Percentiles rank a stretch among this genome's conserved stretches.
Conservation (phyloP, 1,140 invertebrate genomes). For the Drosophila busckii region DNA sequence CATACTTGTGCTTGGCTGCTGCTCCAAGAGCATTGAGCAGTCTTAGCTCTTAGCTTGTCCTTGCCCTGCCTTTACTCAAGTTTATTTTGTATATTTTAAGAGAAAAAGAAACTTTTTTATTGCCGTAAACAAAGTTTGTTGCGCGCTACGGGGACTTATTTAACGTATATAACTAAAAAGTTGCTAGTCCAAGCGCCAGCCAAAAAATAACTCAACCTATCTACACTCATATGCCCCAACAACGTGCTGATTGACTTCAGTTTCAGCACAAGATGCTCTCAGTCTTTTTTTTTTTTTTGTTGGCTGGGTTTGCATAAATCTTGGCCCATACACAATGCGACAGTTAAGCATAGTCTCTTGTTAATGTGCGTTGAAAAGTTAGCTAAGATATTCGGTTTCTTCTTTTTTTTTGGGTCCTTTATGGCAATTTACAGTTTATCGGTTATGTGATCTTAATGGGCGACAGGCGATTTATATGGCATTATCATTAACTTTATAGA, state of each 20-base stretch:
- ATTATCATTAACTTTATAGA: slow-evolving; percentile 59
- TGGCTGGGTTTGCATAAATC: slow-evolving; percentile 27
- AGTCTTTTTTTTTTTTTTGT: not conserved
- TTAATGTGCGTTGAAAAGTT: slow-evolving; percentile 61
- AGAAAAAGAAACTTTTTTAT: slow-evolving; percentile 72
- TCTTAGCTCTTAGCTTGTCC: slow-evolving; percentile 2
- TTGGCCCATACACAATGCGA: slow-evolving; percentile 44
- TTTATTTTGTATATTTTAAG: slow-evolving; percentile 77
- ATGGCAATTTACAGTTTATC: slow-evolving; percentile 70
- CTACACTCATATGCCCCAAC: slow-evolving; percentile 34
- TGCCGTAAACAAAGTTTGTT: slow-evolving; percentile 75
- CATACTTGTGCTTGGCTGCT: slow-evolving; percentile 18
- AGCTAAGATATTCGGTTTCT: slow-evolving; percentile 26
- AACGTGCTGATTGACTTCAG: slow-evolving; percentile 53
- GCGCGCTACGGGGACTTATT: slow-evolving; percentile 73
- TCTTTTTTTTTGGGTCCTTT: slow-evolving; percentile 23
- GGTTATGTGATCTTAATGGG: slow-evolving; percentile 71
- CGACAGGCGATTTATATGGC: slow-evolving; percentile 56
- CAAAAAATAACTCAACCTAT: slow-evolving; percentile 55
- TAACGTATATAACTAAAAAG: slow-evolving; percentile 70
- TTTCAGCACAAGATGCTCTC: slow-evolving; percentile 2
- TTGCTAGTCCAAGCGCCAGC: slow-evolving; percentile 38
- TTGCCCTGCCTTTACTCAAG: slow-evolving; percentile 17
- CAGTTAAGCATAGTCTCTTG: slow-evolving; percentile 46
- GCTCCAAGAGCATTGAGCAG: no score